A percentile compares a stretch with the other conserved stretches of the same genome.
Conservation (phyloP, 2,888 invertebrate species). For the Rotaria sp. region DNA sequence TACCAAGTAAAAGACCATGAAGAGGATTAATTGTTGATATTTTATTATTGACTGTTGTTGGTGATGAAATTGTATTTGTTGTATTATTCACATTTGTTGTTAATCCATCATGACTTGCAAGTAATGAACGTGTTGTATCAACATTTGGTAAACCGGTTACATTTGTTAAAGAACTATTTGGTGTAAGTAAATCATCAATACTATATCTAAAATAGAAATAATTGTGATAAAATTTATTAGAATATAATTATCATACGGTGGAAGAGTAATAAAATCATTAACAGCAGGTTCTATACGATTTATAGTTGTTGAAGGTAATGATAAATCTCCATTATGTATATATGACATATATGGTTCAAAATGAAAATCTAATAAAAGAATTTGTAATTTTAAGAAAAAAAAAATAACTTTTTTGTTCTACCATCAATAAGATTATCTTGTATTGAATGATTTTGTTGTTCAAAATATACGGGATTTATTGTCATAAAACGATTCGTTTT, state of each 20-base stretch:
- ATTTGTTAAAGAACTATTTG: constrained; percentile 22
- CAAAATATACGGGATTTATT: background rate
- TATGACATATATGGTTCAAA: background rate
- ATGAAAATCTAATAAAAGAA: background rate
- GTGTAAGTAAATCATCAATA: constrained; percentile 12
- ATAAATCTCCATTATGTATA: background rate
- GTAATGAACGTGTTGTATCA: constrained; percentile 20
- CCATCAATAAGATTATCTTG: background rate
- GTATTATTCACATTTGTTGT: background rate
- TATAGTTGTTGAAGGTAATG: background rate
- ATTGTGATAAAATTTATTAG: background rate
- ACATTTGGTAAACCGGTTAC: background rate
- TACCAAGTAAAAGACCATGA: constrained; percentile 11
- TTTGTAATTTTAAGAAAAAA: background rate
- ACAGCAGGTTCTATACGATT: background rate
- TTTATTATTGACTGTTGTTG: background rate
- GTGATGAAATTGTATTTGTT: background rate
- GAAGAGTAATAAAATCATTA: background rate
- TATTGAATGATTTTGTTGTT: background rate
- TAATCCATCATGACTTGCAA: background rate
- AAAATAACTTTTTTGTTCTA: background rate
- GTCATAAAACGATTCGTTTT: constrained; percentile 47
- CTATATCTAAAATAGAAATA: background rate
- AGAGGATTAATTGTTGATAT: background rate
- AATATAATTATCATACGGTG: background rate